phyloP scores from a whole-genome alignment of 2,888 invertebrate species.

The Mesochorus sp. region DNA sequence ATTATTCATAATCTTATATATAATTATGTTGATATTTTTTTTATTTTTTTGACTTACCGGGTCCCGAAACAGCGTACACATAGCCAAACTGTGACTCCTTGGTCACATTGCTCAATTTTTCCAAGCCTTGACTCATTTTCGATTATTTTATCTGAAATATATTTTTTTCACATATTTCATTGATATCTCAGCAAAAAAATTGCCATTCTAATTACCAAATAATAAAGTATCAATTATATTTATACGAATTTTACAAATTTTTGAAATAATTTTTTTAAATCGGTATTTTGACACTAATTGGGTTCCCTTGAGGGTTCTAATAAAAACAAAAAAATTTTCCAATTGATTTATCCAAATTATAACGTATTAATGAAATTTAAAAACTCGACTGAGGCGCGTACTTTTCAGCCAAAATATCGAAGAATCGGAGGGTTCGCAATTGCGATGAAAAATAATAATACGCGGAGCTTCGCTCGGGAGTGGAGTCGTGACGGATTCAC shows the following conservation, averaged over 20 bases:
- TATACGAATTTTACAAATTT: too few species aligned
- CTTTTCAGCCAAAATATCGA: too few species aligned
- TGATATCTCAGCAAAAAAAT: not conserved
- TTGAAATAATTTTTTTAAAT: too few species aligned
- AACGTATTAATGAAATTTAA: too few species aligned
- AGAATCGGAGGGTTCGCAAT: too few species aligned
- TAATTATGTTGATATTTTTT: not conserved
- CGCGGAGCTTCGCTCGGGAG: conserved; percentile 21
- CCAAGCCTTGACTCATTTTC: conserved; percentile 87
- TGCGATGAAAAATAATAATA: conserved; percentile 17
- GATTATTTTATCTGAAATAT: conserved; percentile 57
- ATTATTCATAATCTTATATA: not conserved
- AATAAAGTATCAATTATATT: too few species aligned
- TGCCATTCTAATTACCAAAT: not conserved
- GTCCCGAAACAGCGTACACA: conserved; percentile 98
- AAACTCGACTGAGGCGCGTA: too few species aligned
- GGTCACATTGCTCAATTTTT: conserved; percentile 91
- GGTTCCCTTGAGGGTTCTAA: too few species aligned
- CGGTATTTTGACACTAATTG: too few species aligned
- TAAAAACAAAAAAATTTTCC: too few species aligned
- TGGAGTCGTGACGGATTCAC: conserved; percentile 71
- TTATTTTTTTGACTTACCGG: conserved; percentile 87
- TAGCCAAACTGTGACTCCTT: conserved; percentile 95
- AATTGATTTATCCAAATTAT: too few species aligned
- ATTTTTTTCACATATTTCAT: not conserved